These are phyloP conservation scores for Hypothenemus hampei DNA, from an alignment of 1,140 invertebrate species.

Conservation along the genomic window DNA sequence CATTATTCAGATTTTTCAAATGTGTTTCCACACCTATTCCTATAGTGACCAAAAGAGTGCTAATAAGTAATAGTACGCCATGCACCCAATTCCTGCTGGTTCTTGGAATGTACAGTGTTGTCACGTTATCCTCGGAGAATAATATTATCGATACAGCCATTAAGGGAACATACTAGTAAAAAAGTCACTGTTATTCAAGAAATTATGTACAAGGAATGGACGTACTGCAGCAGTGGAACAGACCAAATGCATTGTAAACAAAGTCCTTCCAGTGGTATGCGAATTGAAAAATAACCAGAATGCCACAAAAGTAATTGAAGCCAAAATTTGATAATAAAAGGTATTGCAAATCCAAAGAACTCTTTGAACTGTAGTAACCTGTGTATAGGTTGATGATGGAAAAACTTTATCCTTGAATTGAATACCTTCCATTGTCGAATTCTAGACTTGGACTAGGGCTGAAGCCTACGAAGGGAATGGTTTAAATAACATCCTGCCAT, in stretches of 20 bases:
- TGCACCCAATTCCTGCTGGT: slow-evolving; percentile 22
- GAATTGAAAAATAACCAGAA: slow-evolving; percentile 10
- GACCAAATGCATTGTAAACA: slow-evolving; percentile 4
- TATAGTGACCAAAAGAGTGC: slow-evolving; percentile 6
- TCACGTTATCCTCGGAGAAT: slow-evolving; percentile 24
- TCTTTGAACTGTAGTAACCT: slow-evolving; percentile 6
- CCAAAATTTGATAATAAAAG: slow-evolving; percentile 9
- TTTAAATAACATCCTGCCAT: too few species aligned
- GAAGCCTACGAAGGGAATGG: too few species aligned
- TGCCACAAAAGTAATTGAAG: slow-evolving; percentile 1
- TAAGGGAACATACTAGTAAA: slow-evolving; percentile 25
- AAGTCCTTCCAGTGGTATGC: background rate
- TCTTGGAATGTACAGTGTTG: slow-evolving; percentile 13
- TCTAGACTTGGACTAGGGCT: too few species aligned
- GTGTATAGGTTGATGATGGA: too few species aligned
- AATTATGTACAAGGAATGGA: background rate
- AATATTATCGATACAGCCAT: slow-evolving; percentile 29
- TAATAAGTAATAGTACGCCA: slow-evolving; percentile 16
- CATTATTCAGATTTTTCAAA: background rate
- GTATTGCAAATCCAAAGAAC: slow-evolving; percentile 7
- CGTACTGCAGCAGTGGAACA: slow-evolving; percentile 13
- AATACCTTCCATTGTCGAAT: too few species aligned
- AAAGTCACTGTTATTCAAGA: background rate
- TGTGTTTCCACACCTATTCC: slow-evolving; percentile 15
- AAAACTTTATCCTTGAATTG: too few species aligned